These are phyloP conservation scores for Phyllotis vaccarum DNA, from an alignment of 2,797 vertebrate species.

Conservation along the genomic window DNA sequence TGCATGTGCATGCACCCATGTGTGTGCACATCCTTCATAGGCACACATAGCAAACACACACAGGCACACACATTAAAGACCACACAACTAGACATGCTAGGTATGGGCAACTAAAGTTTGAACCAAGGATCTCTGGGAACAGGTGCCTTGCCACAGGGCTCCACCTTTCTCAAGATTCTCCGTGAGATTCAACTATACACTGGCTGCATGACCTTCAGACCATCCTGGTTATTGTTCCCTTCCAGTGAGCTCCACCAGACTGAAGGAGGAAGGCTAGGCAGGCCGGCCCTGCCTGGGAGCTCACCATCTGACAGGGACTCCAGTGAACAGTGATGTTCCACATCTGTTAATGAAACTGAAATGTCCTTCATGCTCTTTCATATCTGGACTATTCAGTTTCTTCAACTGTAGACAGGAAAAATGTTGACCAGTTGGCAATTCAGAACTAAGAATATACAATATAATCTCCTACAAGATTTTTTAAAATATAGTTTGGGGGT, in stretches of 20 bases:
- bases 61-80: neutral
- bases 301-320: no score
- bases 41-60: neutral
- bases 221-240: accelerated
- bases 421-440: neutral
- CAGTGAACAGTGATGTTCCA: accelerated
- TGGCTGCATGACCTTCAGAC: no score
- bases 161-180: neutral
- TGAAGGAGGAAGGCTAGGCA: neutral
- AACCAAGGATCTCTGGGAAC: neutral
- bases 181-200: neutral
- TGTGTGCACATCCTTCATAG: neutral
- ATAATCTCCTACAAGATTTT: neutral
- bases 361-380: neutral
- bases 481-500: neutral
- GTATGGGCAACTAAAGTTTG: neutral
- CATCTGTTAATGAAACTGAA: neutral
- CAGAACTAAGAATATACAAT: neutral
- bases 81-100: accelerated
- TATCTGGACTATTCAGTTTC: neutral
- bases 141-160: neutral
- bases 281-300: neutral
- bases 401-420: neutral
- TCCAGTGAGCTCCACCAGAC: accelerated
- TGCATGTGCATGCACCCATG: no score